A percentile compares a stretch with the other conserved stretches of the same genome.
Evolutionary conservation across 2,888 invertebrate genomes (phyloP).

Genomic region (Lepidonotus clava): DNA sequence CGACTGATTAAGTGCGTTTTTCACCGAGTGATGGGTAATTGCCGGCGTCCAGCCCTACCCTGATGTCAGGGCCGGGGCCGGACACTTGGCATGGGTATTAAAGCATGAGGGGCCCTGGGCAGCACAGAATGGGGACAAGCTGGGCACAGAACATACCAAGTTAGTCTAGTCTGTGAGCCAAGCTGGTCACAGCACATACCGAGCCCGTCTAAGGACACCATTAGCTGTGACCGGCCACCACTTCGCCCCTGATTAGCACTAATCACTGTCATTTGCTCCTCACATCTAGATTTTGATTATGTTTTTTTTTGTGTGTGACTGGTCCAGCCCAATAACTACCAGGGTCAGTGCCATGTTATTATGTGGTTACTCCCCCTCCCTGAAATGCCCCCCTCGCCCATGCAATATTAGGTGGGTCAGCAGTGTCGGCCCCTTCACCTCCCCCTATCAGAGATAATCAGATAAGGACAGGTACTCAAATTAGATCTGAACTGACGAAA

Average conservation of each 20-base stretch:
- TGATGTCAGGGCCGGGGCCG: neutral
- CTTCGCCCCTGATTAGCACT: constrained; percentile 20
- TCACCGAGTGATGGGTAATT: neutral
- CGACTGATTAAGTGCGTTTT: neutral
- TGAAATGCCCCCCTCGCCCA: neutral
- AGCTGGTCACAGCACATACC: no score
- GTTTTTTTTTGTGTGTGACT: neutral
- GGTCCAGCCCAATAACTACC: constrained; percentile 27
- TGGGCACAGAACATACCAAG: no score
- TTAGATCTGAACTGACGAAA: no score
- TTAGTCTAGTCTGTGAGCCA: no score
- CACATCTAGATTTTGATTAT: neutral
- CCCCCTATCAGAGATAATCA: neutral
- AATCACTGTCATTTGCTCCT: constrained; percentile 11
- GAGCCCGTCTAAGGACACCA: no score
- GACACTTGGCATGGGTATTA: constrained; percentile 19
- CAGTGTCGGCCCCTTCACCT: neutral
- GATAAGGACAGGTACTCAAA: no score
- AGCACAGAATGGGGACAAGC: neutral
- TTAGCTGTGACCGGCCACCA: neutral
- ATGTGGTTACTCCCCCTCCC: neutral
- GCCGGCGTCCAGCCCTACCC: neutral
- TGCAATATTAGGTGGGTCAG: no score
- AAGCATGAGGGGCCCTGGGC: neutral
- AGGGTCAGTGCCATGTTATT: constrained; percentile 27